Base-by-base conservation (phyloP, 2,797 vertebrate species). In the Dryobates pubescens region DNA sequence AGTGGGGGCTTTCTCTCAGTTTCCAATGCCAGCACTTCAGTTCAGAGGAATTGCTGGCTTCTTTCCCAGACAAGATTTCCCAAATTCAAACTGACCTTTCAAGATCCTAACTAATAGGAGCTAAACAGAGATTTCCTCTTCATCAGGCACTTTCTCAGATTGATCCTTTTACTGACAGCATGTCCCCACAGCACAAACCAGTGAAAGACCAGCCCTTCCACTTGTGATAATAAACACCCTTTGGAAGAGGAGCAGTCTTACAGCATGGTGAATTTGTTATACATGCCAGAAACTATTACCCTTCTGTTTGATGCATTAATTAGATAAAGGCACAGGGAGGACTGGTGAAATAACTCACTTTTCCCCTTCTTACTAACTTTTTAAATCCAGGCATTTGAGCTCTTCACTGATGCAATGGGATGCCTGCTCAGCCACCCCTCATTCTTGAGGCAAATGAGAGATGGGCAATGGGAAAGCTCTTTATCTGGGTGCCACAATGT, bases 31-130 rank as follows among this genome's bases (percentile, higher is more conserved):
- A 96, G 26, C 86, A 85, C 81, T 43, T 17, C 16, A 90, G 75
- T 90, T 79, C 62, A 69, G 91, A 92, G 86, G 86, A 92, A 80
- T 90, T 92, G 86, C 84, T 95, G 90, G 94, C 90, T 80, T 59
- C 70, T 82, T 93, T 96, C 93, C 95, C 92, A 92, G 94, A 80
- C 69, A 80, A 94, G 86, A 91, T 90, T 94, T 96, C 88, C 75
- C 88, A 90, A 96, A 95, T 94, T 93, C 93, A 93, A 59, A 94
- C 94, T 94, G 93, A 90, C 88, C 93, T 95, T 93, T 96, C 92
- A 93, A 90, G 90, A 90, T 94, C 49, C 65, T 82, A 88, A 91
- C 88, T 91, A 93, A 92, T 75, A 85, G 63, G 78, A 96, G 45
- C 88, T 93, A 92, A 94, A 91, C 53, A 75, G 81, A 95, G 83